A percentile compares a stretch with the other conserved stretches of the same genome.
Conservation (phyloP, 2,888 invertebrate genomes). For the Congeria kusceri region DNA sequence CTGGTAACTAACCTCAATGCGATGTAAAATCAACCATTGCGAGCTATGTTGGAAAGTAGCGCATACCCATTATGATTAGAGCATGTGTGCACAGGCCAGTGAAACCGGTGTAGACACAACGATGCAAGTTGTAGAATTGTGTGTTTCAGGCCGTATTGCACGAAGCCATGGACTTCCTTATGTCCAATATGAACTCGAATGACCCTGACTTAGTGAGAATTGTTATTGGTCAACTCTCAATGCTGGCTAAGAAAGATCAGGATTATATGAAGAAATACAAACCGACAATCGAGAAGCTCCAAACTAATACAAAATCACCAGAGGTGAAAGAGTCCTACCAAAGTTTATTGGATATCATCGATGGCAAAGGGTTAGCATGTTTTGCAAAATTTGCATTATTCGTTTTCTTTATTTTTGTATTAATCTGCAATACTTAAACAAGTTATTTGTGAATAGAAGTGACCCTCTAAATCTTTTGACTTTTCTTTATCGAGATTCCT, state of each 20-base stretch:
- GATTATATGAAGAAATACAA: conserved; percentile 66
- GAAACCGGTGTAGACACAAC: not conserved
- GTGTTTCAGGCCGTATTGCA: not conserved
- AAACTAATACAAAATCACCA: conserved; percentile 46
- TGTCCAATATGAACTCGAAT: conserved; percentile 31
- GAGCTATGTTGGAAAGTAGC: too few species aligned
- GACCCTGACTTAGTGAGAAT: conserved; percentile 41
- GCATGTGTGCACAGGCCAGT: not conserved
- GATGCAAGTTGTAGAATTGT: not conserved
- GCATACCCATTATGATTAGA: not conserved
- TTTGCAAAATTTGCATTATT: not conserved
- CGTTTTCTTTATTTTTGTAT: not conserved
- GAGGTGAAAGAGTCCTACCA: conserved; percentile 65
- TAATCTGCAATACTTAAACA: too few species aligned
- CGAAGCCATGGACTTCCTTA: conserved; percentile 47
- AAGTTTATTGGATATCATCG: conserved; percentile 73
- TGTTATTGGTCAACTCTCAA: conserved; percentile 51
- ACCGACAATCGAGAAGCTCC: conserved; percentile 56
- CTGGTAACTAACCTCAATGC: too few species aligned
- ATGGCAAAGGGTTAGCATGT: conserved; percentile 73
- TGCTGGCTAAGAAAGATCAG: conserved; percentile 62
- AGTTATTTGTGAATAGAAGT: too few species aligned
- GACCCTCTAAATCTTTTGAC: too few species aligned
- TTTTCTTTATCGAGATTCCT: too few species aligned
- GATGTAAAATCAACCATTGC: too few species aligned